A percentile compares a stretch with the other conserved stretches of the same genome.
These are phyloP conservation scores for Leuciscus waleckii DNA, from an alignment of 2,797 vertebrate genomes.

Conservation along the genomic window DNA sequence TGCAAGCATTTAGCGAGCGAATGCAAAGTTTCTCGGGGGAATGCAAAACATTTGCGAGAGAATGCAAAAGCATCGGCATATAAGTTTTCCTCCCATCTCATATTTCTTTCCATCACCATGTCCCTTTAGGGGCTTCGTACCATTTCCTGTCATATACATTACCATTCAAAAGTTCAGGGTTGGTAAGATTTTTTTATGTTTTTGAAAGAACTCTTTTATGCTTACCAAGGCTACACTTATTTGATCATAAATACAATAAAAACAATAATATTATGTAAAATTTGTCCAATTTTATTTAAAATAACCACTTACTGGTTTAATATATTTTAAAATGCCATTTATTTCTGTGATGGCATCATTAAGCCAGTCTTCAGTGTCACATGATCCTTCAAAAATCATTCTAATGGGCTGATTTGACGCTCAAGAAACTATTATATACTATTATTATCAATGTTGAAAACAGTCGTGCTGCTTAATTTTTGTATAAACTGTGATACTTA, in stretches of 20 bases:
- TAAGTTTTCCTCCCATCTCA: neutral
- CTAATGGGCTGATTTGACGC: neutral
- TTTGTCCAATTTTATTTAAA: neutral
- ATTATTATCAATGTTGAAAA: neutral
- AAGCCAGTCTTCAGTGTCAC: neutral
- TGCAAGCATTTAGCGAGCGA: no score
- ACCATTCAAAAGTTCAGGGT: neutral
- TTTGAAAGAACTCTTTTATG: neutral
- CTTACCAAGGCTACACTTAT: neutral
- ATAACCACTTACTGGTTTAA: no score
- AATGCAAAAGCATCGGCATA: neutral
- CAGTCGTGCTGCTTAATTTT: neutral
- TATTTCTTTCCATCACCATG: neutral
- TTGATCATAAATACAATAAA: neutral
- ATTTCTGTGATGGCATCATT: neutral
- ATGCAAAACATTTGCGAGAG: no score
- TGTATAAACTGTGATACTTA: neutral
- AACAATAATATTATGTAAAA: neutral
- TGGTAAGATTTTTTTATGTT: neutral
- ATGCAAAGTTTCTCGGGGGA: no score
- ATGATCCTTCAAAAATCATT: neutral
- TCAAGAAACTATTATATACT: neutral
- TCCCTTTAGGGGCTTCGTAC: neutral
- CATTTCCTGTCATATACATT: neutral
- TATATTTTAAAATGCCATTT: neutral